Evolutionary conservation across 2,113 vertebrate genomes (phyloP).

Genomic region (Chionomys nivalis): DNA sequence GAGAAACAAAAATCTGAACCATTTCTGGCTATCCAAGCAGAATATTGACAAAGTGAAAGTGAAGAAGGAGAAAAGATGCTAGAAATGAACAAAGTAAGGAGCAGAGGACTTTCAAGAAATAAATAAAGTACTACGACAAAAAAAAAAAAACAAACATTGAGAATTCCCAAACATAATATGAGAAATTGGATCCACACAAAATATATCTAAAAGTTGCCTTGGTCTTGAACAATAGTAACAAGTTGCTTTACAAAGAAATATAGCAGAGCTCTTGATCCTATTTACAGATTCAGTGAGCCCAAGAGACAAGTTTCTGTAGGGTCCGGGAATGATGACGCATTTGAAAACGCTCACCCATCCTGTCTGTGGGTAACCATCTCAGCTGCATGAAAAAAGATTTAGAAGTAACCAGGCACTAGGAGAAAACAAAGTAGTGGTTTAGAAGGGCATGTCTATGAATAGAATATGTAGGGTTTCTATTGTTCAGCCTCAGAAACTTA

Average conservation of each 20-base stretch:
- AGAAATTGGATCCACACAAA: not conserved
- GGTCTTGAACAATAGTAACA: not conserved
- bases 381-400: not conserved
- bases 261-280: not conserved
- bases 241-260: not conserved
- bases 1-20: constrained; percentile 12
- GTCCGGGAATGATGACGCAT: constrained; percentile 3
- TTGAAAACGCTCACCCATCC: not conserved
- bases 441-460: constrained; percentile 31
- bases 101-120: not conserved
- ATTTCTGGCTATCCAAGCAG: not conserved
- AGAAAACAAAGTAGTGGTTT: constrained; percentile 40
- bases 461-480: constrained; percentile 7
- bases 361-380: constrained; percentile 18
- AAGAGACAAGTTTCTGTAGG: not conserved
- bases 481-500: not conserved
- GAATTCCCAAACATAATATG: not conserved
- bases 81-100: not conserved
- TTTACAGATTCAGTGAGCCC: not conserved
- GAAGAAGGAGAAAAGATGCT: not conserved
- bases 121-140: not conserved
- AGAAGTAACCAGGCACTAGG: not conserved
- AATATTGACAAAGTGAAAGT: not conserved
- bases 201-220: not conserved
- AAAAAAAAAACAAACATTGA: not conserved